phyloP scores from a whole-genome alignment of 2,888 invertebrate species.

The Seira ritae region DNA sequence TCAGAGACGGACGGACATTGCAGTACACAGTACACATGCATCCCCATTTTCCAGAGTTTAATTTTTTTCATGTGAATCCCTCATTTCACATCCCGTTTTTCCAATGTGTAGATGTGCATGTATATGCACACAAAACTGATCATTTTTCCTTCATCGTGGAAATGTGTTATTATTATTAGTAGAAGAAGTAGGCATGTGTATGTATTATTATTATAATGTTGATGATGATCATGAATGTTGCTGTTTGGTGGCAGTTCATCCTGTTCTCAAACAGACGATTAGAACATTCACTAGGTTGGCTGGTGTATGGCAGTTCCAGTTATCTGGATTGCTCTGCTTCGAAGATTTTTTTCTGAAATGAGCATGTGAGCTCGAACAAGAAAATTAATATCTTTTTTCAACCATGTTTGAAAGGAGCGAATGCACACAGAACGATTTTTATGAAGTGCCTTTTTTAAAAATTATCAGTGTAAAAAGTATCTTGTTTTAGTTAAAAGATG shows the following conservation, averaged over 20 bases:
- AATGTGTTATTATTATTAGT: slow-evolving; percentile 14
- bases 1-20: background rate
- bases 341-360: background rate
- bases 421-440: slow-evolving; percentile 25
- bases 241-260: slow-evolving; percentile 23
- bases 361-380: background rate
- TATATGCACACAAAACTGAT: background rate
- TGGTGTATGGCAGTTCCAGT: slow-evolving; percentile 25
- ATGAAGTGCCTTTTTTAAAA: slow-evolving; percentile 45
- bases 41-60: slow-evolving; percentile 28
- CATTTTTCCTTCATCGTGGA: slow-evolving; percentile 2
- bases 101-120: slow-evolving; percentile 27
- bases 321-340: slow-evolving; percentile 7
- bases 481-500: background rate
- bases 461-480: slow-evolving; percentile 26
- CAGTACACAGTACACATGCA: background rate
- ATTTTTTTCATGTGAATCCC: slow-evolving; percentile 4
- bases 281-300: background rate
- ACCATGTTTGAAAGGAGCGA: slow-evolving; percentile 25
- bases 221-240: slow-evolving; percentile 22
- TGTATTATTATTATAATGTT: background rate
- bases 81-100: background rate
- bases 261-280: background rate
- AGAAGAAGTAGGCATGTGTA: background rate
- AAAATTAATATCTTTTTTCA: slow-evolving; percentile 9